phyloP scores from a whole-genome alignment of 2,888 invertebrate genomes.

The Nowickia ferox region DNA sequence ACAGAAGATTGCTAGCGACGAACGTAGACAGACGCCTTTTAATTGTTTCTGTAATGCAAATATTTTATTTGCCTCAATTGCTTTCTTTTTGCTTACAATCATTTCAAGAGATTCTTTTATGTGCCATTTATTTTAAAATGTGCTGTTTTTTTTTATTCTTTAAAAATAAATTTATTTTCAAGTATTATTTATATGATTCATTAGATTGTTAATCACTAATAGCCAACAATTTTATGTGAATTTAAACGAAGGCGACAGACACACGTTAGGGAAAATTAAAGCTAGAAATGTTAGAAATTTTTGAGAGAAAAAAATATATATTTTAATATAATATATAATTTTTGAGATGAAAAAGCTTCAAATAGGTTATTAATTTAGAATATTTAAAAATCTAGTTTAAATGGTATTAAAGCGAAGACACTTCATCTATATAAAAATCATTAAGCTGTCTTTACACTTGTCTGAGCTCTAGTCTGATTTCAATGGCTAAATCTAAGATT shows the following conservation, averaged over 20 bases:
- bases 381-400: too few species aligned
- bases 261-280: not conserved
- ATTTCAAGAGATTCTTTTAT: not conserved
- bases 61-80: slow-evolving; percentile 30
- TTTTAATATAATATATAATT: too few species aligned
- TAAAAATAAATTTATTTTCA: not conserved
- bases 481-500: too few species aligned
- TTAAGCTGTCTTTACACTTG: too few species aligned
- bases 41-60: not conserved
- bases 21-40: slow-evolving; percentile 64
- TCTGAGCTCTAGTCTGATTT: too few species aligned
- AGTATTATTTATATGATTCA: slow-evolving; percentile 18
- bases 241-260: not conserved
- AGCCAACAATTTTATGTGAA: not conserved
- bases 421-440: too few species aligned
- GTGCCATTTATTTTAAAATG: not conserved
- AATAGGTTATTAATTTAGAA: too few species aligned
- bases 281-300: not conserved
- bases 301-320: not conserved
- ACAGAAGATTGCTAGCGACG: slow-evolving; percentile 27
- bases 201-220: not conserved
- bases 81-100: not conserved
- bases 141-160: not conserved
- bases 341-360: too few species aligned
- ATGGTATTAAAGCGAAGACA: too few species aligned